These are phyloP conservation scores for Nanorana parkeri DNA, from an alignment of 2,113 vertebrate genomes.

Conservation along the genomic window DNA sequence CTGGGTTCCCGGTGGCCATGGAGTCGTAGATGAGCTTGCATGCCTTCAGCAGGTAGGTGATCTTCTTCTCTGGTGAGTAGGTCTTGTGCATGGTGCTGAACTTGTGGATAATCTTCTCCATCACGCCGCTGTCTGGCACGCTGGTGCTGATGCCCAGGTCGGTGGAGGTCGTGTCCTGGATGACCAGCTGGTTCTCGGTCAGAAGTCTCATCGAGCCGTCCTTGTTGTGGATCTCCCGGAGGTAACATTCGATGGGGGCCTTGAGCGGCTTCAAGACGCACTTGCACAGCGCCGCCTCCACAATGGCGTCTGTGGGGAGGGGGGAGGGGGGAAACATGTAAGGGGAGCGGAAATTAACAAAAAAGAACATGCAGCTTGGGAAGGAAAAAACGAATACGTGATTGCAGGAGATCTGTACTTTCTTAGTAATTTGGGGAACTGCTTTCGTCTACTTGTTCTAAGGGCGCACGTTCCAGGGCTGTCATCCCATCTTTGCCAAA, in stretches of 20 bases:
- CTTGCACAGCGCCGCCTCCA: slow-evolving; percentile 90
- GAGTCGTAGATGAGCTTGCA: slow-evolving; percentile 98
- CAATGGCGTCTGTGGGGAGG: slow-evolving; percentile 79
- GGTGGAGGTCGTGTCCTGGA: slow-evolving; percentile 90
- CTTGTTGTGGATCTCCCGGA: slow-evolving; percentile 82
- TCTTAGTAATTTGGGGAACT: too few species aligned
- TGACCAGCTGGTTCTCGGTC: slow-evolving; percentile 85
- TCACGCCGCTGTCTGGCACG: slow-evolving; percentile 82
- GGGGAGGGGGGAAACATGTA: background rate
- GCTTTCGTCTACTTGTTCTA: too few species aligned
- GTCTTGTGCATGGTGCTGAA: slow-evolving; percentile 84
- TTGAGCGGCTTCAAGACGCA: slow-evolving; percentile 93
- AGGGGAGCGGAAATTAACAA: background rate
- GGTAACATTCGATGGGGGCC: slow-evolving; percentile 79
- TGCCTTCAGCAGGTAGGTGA: slow-evolving; percentile 88
- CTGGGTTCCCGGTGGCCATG: slow-evolving; percentile 90
- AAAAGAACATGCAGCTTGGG: too few species aligned
- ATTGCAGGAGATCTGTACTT: too few species aligned
- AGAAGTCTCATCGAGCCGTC: slow-evolving; percentile 81
- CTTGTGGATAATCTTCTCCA: slow-evolving; percentile 93
- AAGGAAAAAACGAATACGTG: too few species aligned
- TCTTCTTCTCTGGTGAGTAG: slow-evolving; percentile 96
- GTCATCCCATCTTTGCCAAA: too few species aligned
- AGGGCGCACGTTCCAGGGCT: too few species aligned
- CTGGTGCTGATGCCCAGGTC: slow-evolving; percentile 90